A percentile compares a stretch with the other conserved stretches of the same genome.
Conservation (phyloP, 2,888 invertebrate species). For the Molorchus minor region DNA sequence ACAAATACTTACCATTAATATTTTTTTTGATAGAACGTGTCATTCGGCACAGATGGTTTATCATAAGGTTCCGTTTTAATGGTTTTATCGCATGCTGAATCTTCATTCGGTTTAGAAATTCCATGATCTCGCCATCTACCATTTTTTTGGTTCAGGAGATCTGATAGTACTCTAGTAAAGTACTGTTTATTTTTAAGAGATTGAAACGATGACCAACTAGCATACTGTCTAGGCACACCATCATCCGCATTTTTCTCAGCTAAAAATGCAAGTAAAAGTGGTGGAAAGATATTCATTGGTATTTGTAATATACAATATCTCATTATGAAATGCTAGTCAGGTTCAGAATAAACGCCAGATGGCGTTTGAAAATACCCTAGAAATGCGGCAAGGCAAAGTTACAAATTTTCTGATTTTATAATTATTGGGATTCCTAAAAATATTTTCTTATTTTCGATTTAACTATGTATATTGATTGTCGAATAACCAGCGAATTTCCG, state of each 20-base stretch:
- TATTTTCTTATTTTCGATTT: too few species aligned
- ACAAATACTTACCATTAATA: conserved; percentile 25
- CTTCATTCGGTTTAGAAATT: conserved; percentile 26
- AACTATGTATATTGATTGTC: too few species aligned
- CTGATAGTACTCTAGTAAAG: conserved; percentile 42
- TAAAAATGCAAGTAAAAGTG: conserved; percentile 11
- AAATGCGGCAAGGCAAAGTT: too few species aligned
- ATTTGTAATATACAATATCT: background rate
- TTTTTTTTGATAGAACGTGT: conserved; percentile 19
- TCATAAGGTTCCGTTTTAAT: conserved; percentile 27
- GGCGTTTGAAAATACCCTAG: too few species aligned
- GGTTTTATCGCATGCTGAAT: conserved; percentile 28
- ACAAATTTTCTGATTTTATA: too few species aligned
- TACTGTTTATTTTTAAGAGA: conserved; percentile 33
- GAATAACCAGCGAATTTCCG: too few species aligned
- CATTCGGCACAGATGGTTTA: background rate
- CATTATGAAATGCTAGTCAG: too few species aligned
- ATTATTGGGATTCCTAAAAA: too few species aligned
- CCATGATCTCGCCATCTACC: conserved; percentile 9
- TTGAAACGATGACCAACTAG: conserved; percentile 28
- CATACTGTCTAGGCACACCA: conserved; percentile 20
- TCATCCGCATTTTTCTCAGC: conserved; percentile 21
- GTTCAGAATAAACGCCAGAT: too few species aligned
- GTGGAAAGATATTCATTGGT: background rate
- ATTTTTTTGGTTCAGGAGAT: conserved; percentile 39